A percentile compares a stretch with the other conserved stretches of the same genome.
Conservation (phyloP, 1,140 invertebrate genomes). For the Schlechtendalia chinensis region DNA sequence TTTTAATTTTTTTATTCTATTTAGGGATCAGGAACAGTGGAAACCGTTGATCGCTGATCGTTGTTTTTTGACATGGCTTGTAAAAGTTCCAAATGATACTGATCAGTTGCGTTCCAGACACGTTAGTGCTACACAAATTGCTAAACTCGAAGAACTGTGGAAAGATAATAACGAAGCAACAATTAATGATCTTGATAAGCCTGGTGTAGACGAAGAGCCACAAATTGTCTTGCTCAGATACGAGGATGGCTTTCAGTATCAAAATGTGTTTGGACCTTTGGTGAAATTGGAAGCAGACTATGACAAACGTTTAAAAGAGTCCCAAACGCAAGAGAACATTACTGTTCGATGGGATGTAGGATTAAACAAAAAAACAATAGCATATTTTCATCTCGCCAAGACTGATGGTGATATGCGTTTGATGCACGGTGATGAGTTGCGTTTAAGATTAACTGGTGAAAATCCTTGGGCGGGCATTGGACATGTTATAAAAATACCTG, state of each 20-base stretch:
- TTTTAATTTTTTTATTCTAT: not conserved
- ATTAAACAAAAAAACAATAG: conserved; percentile 96
- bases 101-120: conserved; percentile 93
- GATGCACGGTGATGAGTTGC: conserved; percentile 98
- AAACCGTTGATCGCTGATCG: conserved; percentile 95
- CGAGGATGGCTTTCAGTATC: conserved; percentile 98
- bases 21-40: conserved; percentile 95
- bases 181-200: conserved; percentile 96
- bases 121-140: conserved; percentile 94
- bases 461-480: conserved; percentile 94
- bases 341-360: conserved; percentile 98
- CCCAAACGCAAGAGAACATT: conserved; percentile 97
- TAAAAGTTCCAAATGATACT: conserved; percentile 92
- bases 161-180: conserved; percentile 97
- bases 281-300: conserved; percentile 98
- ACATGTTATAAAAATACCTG: conserved; percentile 97
- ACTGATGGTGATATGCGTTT: conserved; percentile 72
- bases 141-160: conserved; percentile 98
- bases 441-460: conserved; percentile 90
- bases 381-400: conserved; percentile 96
- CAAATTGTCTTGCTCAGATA: conserved; percentile 92
- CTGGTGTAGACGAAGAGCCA: conserved; percentile 95
- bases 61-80: conserved; percentile 92
- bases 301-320: conserved; percentile 96
- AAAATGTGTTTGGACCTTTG: conserved; percentile 96